A percentile compares a stretch with the other conserved stretches of the same genome.
Evolutionary conservation across 2,797 vertebrate genomes (phyloP).

Genomic region (Hybognathus amarus): DNA sequence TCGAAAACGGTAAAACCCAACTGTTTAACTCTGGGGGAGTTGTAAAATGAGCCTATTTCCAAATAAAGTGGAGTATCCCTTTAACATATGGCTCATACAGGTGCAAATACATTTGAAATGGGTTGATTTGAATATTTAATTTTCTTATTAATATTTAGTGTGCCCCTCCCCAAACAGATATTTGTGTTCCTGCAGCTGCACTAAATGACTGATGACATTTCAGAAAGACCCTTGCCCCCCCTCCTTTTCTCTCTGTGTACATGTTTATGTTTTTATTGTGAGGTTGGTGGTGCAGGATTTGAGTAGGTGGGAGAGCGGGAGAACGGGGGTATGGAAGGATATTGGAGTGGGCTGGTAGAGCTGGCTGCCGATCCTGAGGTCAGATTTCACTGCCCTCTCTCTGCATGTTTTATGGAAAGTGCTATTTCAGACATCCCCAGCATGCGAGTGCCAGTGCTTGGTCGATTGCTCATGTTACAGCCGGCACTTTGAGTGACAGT

Average conservation of each 20-base stretch:
- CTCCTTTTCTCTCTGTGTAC: not conserved
- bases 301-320: slow-evolving; percentile 1
- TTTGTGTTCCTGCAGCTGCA: slow-evolving; percentile 22
- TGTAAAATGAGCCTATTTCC: no score
- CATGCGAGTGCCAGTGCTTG: slow-evolving; percentile 46
- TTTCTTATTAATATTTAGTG: not conserved
- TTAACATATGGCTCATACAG: not conserved
- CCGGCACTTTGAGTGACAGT: slow-evolving; percentile 56
- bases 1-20: no score
- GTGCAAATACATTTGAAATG: not conserved
- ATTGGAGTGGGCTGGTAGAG: not conserved
- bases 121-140: slow-evolving; percentile 3
- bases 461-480: slow-evolving; percentile 57
- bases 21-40: no score
- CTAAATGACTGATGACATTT: slow-evolving; percentile 41
- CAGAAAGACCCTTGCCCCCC: slow-evolving; percentile 9
- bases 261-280: slow-evolving; percentile 7
- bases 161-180: not conserved
- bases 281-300: slow-evolving; percentile 6
- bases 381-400: slow-evolving; percentile 55
- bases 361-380: slow-evolving; percentile 30
- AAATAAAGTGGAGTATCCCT: no score
- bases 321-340: not conserved
- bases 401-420: slow-evolving; percentile 54
- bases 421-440: slow-evolving; percentile 61